A percentile compares a stretch with the other conserved stretches of the same genome.
These are phyloP conservation scores for Papilio helenus DNA, from an alignment of 1,140 invertebrate species.

Conservation along the genomic window DNA sequence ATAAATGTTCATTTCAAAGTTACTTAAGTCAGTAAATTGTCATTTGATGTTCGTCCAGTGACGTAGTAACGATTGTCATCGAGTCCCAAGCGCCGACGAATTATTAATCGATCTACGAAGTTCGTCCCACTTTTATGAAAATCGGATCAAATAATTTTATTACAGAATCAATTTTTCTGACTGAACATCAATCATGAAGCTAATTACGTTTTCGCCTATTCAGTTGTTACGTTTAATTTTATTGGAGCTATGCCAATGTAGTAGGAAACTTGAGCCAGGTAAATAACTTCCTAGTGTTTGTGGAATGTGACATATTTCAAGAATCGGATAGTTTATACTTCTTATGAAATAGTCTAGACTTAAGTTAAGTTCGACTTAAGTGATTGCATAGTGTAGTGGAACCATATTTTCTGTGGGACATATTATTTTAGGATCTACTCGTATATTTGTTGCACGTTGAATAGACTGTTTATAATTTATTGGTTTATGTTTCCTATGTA, in stretches of 20 bases:
- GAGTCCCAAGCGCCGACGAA: conserved; percentile 61
- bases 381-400: background rate
- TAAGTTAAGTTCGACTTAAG: background rate
- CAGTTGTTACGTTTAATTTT: background rate
- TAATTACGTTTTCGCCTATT: conserved; percentile 21
- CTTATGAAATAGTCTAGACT: background rate
- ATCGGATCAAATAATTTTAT: conserved; percentile 14
- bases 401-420: background rate
- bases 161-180: conserved; percentile 18
- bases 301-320: conserved; percentile 7
- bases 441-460: too few species aligned
- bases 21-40: conserved; percentile 62
- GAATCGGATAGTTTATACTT: background rate
- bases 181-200: conserved; percentile 6
- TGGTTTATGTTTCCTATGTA: too few species aligned
- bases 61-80: conserved; percentile 50
- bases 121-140: conserved; percentile 42
- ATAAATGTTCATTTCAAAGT: conserved; percentile 38
- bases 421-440: too few species aligned
- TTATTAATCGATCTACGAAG: conserved; percentile 76
- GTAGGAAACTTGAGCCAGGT: conserved; percentile 1
- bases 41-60: conserved; percentile 68
- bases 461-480: too few species aligned
- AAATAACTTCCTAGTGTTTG: conserved; percentile 17
- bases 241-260: background rate